A percentile compares a stretch with the other conserved stretches of the same genome.
These are phyloP conservation scores for Pampusana beccarii DNA, from an alignment of 2,113 vertebrate genomes.

Conservation along the genomic window DNA sequence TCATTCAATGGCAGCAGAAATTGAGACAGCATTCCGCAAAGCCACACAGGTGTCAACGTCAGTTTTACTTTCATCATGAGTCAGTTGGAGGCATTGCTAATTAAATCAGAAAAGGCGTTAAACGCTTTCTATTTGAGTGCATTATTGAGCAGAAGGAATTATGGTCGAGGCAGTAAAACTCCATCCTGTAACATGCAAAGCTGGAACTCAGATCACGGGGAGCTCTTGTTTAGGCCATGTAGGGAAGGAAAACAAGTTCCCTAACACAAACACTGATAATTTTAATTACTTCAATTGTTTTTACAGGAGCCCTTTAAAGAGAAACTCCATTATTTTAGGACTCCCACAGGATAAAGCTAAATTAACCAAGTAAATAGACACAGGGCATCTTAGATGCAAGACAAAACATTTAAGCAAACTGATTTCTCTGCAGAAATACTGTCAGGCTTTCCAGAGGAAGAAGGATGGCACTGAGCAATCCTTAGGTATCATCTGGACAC, in stretches of 20 bases:
- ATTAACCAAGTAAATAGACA: not conserved
- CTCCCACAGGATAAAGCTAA: not conserved
- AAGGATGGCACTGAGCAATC: not conserved
- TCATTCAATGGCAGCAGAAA: not conserved
- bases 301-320: not conserved
- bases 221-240: not conserved
- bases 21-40: not conserved
- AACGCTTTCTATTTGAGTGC: not conserved
- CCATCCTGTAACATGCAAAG: not conserved
- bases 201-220: not conserved
- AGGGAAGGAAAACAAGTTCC: not conserved
- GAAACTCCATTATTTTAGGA: not conserved
- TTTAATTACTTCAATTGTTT: constrained; percentile 33
- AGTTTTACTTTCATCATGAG: not conserved
- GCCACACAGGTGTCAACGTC: not conserved
- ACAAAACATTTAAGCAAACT: not conserved
- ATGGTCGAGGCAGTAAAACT: not conserved
- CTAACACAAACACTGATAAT: not conserved
- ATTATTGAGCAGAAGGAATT: not conserved
- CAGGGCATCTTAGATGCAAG: not conserved
- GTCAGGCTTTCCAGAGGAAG: not conserved
- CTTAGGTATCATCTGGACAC: not conserved
- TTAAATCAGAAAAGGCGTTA: not conserved
- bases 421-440: not conserved
- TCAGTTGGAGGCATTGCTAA: not conserved